Base-by-base conservation (phyloP, 2,797 vertebrate genomes). In the Meda fulgida region DNA sequence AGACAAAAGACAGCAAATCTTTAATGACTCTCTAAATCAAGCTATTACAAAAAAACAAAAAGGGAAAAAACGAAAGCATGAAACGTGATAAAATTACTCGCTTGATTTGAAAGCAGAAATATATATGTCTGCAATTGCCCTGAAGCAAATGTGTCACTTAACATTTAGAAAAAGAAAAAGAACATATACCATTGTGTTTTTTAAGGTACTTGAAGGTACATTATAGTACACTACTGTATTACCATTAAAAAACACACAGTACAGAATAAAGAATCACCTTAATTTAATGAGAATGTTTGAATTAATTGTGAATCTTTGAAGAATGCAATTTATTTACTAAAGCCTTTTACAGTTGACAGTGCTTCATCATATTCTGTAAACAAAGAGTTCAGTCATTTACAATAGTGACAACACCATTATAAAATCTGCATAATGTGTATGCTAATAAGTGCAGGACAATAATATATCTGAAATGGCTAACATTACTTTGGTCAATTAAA, bases 21-120 rank as follows among this genome's bases (percentile, higher is more conserved):
- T 87, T 66, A 87, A 87, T 84, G 85, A 87, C 21, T 66, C 80
- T 67, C 86, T 87, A 87, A 87, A 84, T 80, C 71, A 76, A 58
- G 75, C 83, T 60, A 71, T 78, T 70, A 69, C 26, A 60, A 78
- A 78, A 84, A 26, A 70, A 29, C 8, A 1, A 1, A 31, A 70
- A 58, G 38, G 26, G 63, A 26, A 3, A 26, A 78, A 70, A 60
- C 1, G 7, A 58, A 78, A 78, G 83, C 65, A 13, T 84, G 75
- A 84, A 84, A 84, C 10, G 26, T 31, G 83, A 84, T 84, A 48
- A 48, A 60, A 84, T 84, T 84, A 31, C 83, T 67, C 48, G 23
- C n/a, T 18, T 40, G 48, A 48, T 70, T 71, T 78, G 83, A 78
- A 78, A 78, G 75, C 18, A 55, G 51, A 58, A 53, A 71, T 38